Conservation (phyloP, 1,140 invertebrate genomes). For the Sarcophaga peregrina region DNA sequence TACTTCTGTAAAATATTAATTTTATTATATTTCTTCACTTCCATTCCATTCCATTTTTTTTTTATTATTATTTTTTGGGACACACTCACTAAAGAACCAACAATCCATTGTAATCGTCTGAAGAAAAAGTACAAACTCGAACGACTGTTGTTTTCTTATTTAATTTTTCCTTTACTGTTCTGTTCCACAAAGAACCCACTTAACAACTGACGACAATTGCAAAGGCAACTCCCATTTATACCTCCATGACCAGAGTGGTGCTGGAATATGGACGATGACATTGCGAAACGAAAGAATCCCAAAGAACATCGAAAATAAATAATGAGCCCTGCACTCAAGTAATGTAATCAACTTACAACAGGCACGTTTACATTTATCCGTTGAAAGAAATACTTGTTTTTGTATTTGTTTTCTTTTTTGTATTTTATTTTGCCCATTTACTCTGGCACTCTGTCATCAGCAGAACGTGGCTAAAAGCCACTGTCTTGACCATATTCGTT, state of each 20-base stretch:
- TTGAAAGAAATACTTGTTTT: not conserved
- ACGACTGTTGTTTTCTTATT: not conserved
- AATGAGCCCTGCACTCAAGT: too few species aligned
- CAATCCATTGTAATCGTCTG: conserved; percentile 26
- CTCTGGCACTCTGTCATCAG: not conserved
- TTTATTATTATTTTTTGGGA: not conserved
- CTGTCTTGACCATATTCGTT: too few species aligned
- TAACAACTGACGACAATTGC: conserved; percentile 7
- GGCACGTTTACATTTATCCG: not conserved
- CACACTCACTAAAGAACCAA: conserved; percentile 27
- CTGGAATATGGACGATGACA: not conserved
- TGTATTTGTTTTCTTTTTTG: too few species aligned
- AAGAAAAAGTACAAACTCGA: not conserved
- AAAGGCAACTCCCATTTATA: conserved; percentile 21
- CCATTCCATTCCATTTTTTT: too few species aligned
- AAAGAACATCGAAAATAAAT: not conserved
- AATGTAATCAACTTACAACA: conserved; percentile 5
- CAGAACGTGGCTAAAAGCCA: too few species aligned
- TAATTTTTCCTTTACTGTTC: not conserved
- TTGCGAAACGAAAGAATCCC: not conserved
- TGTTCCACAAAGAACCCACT: not conserved
- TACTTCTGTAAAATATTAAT: conserved; percentile 1
- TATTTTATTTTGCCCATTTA: not conserved
- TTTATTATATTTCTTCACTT: not conserved
- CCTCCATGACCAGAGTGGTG: conserved; percentile 2